A percentile compares a stretch with the other conserved stretches of the same genome.
Evolutionary conservation across 2,888 invertebrate species (phyloP).

Genomic region (Homarus gammarus): DNA sequence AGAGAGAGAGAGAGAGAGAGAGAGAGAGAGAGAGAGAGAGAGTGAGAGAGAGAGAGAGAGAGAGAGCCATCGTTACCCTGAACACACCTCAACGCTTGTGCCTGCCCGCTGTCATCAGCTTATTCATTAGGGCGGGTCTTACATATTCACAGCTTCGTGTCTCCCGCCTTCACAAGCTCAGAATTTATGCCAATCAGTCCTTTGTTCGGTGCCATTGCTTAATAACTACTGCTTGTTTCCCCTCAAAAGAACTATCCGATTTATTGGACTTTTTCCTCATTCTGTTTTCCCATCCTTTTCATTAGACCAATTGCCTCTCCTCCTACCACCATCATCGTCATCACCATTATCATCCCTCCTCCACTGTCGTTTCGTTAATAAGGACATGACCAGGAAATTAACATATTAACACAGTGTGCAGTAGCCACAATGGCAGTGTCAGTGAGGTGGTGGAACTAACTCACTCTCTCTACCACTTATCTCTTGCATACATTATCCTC

Average conservation of each 20-base stretch:
- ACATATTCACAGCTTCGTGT: constrained; percentile 34
- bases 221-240: constrained; percentile 20
- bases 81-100: constrained; percentile 16
- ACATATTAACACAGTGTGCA: constrained; percentile 32
- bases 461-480: constrained; percentile 20
- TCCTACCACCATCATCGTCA: no score
- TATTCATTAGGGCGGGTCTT: constrained; percentile 22
- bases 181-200: constrained; percentile 42
- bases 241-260: neutral
- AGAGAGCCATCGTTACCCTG: no score
- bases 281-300: constrained; percentile 22
- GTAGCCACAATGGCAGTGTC: constrained; percentile 36
- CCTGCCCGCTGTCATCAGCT: neutral
- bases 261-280: constrained; percentile 20
- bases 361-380: neutral
- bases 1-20: no score
- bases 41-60: no score
- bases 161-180: constrained; percentile 27
- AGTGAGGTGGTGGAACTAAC: constrained; percentile 13
- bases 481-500: constrained; percentile 37
- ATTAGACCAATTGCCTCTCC: constrained; percentile 23
- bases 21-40: no score
- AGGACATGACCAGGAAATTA: constrained; percentile 31
- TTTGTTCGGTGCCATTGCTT: constrained; percentile 23
- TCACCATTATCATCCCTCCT: constrained; percentile 25